A percentile compares a stretch with the other conserved stretches of the same genome.
phyloP scores from a whole-genome alignment of 2,797 vertebrate species.

The Sternotherus odoratus region DNA sequence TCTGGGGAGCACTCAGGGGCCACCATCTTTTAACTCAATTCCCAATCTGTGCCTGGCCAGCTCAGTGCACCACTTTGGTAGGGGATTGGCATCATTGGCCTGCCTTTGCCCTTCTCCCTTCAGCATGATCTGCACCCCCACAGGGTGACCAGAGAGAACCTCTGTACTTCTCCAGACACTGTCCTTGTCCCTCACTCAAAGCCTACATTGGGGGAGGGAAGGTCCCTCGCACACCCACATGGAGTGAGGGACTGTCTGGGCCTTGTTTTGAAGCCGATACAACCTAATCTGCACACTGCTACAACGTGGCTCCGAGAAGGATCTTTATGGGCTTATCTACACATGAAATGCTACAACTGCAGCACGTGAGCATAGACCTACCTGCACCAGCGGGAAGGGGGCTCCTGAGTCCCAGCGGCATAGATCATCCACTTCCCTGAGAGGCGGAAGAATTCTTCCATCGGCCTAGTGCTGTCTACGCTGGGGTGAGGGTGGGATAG shows the following conservation, averaged over 20 bases:
- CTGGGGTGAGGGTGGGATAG: not conserved
- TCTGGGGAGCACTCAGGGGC: not conserved
- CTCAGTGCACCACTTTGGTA: not conserved
- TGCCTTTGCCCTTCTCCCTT: not conserved
- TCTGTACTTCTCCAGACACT: not conserved
- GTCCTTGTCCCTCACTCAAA: not conserved
- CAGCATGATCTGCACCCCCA: not conserved
- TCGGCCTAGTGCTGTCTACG: not conserved
- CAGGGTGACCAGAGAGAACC: not conserved
- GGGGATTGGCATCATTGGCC: not conserved
- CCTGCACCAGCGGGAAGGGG: not conserved
- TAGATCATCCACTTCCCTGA: not conserved
- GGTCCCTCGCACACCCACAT: not conserved
- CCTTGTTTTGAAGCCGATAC: not conserved
- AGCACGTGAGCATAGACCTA: not conserved
- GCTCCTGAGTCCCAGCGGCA: not conserved
- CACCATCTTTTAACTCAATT: not conserved
- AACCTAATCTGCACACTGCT: not conserved
- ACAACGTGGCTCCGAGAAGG: not conserved
- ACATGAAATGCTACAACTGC: not conserved
- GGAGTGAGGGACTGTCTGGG: not conserved
- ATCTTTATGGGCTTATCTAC: not conserved
- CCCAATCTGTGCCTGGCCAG: not conserved
- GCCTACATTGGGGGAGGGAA: not conserved
- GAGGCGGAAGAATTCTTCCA: not conserved